Evolutionary conservation across 1,140 invertebrate species (phyloP), one percentile per base, ranked within the genome.

Genomic region (Stratiolaelaps scimitus): DNA sequence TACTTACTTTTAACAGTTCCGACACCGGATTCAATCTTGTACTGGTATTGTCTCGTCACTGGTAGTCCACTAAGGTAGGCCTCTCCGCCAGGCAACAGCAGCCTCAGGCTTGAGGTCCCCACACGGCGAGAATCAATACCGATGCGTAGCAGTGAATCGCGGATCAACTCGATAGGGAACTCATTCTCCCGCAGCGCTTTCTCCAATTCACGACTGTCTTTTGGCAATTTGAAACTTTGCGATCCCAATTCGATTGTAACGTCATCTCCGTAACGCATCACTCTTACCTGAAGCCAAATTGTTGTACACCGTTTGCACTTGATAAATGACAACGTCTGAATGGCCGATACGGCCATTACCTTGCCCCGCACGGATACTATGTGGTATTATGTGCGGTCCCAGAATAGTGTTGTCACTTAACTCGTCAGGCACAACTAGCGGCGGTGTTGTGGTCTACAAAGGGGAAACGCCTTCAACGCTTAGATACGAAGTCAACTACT

Each of bases 41-140:
- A 60, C 6, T 60, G 26, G 53, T 60, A 60, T 34, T 60, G 53
- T 34, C 26, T 60, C 1, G 53, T 60, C 15, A 34, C 34, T 34
- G 53, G 53, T 34, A 60, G 23, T 60, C 53, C 53, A 23, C 53
- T 60, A 34, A 60, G 34, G 10, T 60, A 60, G n/a, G 53, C 20
- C 15, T 60, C 53, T 26, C 53, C 53, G 23, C 17, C 53, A 26
- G 53, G 53, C 53, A 34, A 29, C 23, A 60, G 10, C 6, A 60
- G 17, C 15, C 23, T 17, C 15, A 60, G 23, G 5, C 26, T 26
- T 60, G 53, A 20, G 34, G 5, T 40, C 6, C 53, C 53, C 26
- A 60, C 34, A 26, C 53, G 53, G 2, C 53, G 13, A 4, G 53
- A 20, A 10, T 60, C 53, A 34, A 60, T 26, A 17, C 53, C 53